Conservation (phyloP, 1,140 invertebrate species). For the Andrena cerasifolii region DNA sequence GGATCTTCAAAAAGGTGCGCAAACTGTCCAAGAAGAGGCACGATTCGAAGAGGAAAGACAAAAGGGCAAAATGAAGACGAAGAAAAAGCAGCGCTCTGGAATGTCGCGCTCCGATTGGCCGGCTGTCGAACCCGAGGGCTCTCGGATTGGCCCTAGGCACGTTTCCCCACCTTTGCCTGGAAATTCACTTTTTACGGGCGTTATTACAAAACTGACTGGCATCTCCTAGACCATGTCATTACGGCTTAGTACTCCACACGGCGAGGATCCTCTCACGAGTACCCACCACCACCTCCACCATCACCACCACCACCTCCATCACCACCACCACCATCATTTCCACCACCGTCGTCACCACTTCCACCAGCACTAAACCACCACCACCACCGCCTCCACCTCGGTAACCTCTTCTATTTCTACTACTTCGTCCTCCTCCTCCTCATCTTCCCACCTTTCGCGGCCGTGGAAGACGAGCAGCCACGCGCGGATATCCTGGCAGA, state of each 20-base stretch:
- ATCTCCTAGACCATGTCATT: constrained; percentile 83
- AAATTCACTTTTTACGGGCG: constrained; percentile 82
- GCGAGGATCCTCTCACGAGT: constrained; percentile 75
- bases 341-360: neutral
- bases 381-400: constrained; percentile 40
- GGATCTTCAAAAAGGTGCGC: constrained; percentile 1
- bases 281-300: constrained; percentile 42
- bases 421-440: constrained; percentile 64
- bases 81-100: constrained; percentile 67
- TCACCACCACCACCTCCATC: constrained; percentile 27
- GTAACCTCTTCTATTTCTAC: constrained; percentile 56
- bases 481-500: constrained; percentile 64
- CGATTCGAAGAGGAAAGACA: constrained; percentile 37
- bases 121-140: constrained; percentile 44
- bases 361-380: constrained; percentile 36
- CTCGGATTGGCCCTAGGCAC: constrained; percentile 75
- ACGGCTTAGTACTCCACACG: constrained; percentile 80
- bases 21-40: constrained; percentile 1
- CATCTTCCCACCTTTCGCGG: constrained; percentile 64
- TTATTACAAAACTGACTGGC: constrained; percentile 83
- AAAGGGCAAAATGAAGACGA: constrained; percentile 28
- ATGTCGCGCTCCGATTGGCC: constrained; percentile 79
- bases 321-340: neutral
- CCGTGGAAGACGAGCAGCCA: constrained; percentile 70
- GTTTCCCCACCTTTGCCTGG: constrained; percentile 79